Base-by-base conservation (phyloP, 2,888 invertebrate genomes). In the Buathra laborator region DNA sequence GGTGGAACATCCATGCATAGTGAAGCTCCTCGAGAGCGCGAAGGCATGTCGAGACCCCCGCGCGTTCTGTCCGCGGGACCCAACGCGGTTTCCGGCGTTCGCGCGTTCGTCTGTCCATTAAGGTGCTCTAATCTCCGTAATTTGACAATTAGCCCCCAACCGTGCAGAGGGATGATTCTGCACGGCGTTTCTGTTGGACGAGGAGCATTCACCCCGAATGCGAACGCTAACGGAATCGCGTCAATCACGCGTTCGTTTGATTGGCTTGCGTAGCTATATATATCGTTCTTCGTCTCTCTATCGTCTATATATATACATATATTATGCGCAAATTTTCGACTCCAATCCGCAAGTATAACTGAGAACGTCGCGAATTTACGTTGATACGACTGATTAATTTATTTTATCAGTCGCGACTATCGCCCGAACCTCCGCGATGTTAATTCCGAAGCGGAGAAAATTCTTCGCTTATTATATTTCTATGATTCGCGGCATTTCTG, bases 41-140 rank as follows among this genome's bases (percentile, higher is more conserved):
- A 77, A 77, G 64, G 64, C 72, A 83, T 72, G 82, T 67, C 72
- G 72, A 83, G 77, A 19, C 66, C 53, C 51, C 51, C 51, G 72
- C 56, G 81, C 51, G 16, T 67, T 51, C 67, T 72, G 48, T 67
- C 62, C 53, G 44, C 48, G 70, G 66, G 14, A 75, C 48, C 51
- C 53, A 62, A 16, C 64, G 79, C 59, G 46, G 48, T 74, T 85
- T 81, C 71, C 80, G 68, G 51, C 70, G 70, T 32, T 51, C 67
- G 70, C 81, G 83, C 75, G 75, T 81, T 74, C 85, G 74, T 87
- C 87, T 87, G 89, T 90, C 89, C 89, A 91, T 91, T 90, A 90
- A 88, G 51, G 87, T 90, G 88, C 89, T 91, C 90, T 86, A 90
- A 91, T 90, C 90, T 90, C 89, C 56, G 56, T 91, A 91, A 91